Conservation (phyloP, 2,113 vertebrate species). For the Bagarius yarrelli region DNA sequence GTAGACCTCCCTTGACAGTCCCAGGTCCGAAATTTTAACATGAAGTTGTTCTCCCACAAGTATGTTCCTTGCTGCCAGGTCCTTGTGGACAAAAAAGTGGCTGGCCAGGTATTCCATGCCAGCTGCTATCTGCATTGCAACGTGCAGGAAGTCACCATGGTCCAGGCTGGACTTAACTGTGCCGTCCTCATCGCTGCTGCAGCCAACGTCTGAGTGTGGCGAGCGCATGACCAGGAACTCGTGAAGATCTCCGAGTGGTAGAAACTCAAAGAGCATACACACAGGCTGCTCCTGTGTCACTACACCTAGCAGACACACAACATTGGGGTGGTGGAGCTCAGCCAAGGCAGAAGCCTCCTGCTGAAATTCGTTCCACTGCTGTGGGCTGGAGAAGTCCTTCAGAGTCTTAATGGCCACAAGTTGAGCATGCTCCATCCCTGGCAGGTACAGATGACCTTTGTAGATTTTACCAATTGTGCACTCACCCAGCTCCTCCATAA, state of each 20-base stretch:
- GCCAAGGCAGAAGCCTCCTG: constrained; percentile 88
- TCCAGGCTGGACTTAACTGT: constrained; percentile 95
- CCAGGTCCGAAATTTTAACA: constrained; percentile 95
- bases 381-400: constrained; percentile 86
- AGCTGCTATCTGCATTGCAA: constrained; percentile 89
- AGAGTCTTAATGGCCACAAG: constrained; percentile 95
- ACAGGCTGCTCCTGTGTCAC: constrained; percentile 95
- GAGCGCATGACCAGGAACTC: constrained; percentile 99
- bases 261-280: constrained; percentile 94
- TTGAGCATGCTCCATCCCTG: constrained; percentile 96
- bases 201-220: constrained; percentile 92
- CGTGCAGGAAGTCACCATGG: constrained; percentile 92
- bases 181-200: constrained; percentile 96
- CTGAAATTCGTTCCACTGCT: constrained; percentile 94
- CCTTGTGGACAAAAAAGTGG: constrained; percentile 93
- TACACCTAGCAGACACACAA: constrained; percentile 90
- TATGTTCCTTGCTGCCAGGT: constrained; percentile 92
- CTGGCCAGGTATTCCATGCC: constrained; percentile 96
- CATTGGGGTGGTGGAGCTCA: constrained; percentile 91
- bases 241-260: constrained; percentile 92
- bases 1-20: constrained; percentile 92
- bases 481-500: constrained; percentile 97
- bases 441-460: constrained; percentile 96
- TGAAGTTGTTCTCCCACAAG: constrained; percentile 94
- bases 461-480: constrained; percentile 93